Evolutionary conservation across 1,140 invertebrate genomes (phyloP), one percentile per base, ranked within the genome.

Genomic region (Gryon sp.): DNA sequence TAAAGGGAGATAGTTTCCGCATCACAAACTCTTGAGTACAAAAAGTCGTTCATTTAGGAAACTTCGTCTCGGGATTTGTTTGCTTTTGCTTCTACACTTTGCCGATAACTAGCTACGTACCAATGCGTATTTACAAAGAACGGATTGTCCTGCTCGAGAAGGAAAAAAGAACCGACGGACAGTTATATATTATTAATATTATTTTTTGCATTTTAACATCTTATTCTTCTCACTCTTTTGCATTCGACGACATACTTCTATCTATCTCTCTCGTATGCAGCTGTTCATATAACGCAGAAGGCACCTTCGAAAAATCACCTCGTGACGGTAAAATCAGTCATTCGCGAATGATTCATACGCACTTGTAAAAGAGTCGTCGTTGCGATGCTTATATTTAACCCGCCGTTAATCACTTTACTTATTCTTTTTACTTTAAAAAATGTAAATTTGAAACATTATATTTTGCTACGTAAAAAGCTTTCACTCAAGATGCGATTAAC

Each of bases 221-320:
- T 60, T 20, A 7, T 6, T 40, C 19, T 12, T 40, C 45, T 12
- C 36, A 24, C 28, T 14, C 38, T 52, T 26, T 16, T 12, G 22
- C 48, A 63, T 26, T 55, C 46, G 30, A 48, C 36, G 14, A 46
- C 48, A 46, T 24, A 38, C 43, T 50, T 43, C 28, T 50, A 36
- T 24, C 30, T 38, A 22, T 15, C 43, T 66, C 32, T 66, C 55
- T 53, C 60, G 43, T 40, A 36, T 65, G 65, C 76, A 26, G 46
- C 57, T 60, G 52, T 78, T 73, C 41, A 62, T 68, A 14, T 57
- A 74, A 69, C 63, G 40, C 86, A 86, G 88, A 89, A 89, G 88
- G 88, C 88, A 89, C 87, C 88, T 85, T 88, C 83, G 86, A 88
- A 87, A 87, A 88, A 88, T 88, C 87, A 87, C 80, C 66, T 62